These are phyloP conservation scores for Rhinopomastus cyanomelas DNA, from an alignment of 2,113 vertebrate species.

Conservation along the genomic window DNA sequence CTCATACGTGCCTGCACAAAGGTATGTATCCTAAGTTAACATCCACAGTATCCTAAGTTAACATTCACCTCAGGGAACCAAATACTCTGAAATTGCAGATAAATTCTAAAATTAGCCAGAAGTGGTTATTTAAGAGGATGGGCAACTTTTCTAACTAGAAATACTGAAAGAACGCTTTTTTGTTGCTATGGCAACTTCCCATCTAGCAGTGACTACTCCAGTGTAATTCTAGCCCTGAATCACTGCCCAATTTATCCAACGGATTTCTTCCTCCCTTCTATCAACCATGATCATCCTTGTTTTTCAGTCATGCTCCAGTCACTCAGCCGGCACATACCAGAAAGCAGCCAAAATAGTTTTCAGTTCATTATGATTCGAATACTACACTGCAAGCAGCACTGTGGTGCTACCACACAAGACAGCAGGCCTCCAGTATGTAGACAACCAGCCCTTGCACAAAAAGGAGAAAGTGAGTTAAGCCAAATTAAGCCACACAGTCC, in stretches of 20 bases:
- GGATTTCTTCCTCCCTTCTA: neutral
- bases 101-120: conserved; percentile 1
- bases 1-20: neutral
- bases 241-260: neutral
- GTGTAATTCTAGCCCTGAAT: neutral
- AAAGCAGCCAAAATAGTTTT: neutral
- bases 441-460: neutral
- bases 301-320: neutral
- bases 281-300: neutral
- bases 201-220: neutral
- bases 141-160: neutral
- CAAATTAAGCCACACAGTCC: neutral
- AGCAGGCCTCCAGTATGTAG: neutral
- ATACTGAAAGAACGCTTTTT: neutral
- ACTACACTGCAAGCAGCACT: neutral
- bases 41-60: neutral
- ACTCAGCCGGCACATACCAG: neutral
- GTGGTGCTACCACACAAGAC: neutral
- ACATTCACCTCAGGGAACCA: neutral
- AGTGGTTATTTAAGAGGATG: neutral
- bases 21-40: too few species aligned
- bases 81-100: neutral
- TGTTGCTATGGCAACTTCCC: conserved; percentile 23
- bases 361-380: neutral
- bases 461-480: neutral